A percentile compares a stretch with the other conserved stretches of the same genome.
phyloP scores from a whole-genome alignment of 2,888 invertebrate species.

The Latrodectus elegans region DNA sequence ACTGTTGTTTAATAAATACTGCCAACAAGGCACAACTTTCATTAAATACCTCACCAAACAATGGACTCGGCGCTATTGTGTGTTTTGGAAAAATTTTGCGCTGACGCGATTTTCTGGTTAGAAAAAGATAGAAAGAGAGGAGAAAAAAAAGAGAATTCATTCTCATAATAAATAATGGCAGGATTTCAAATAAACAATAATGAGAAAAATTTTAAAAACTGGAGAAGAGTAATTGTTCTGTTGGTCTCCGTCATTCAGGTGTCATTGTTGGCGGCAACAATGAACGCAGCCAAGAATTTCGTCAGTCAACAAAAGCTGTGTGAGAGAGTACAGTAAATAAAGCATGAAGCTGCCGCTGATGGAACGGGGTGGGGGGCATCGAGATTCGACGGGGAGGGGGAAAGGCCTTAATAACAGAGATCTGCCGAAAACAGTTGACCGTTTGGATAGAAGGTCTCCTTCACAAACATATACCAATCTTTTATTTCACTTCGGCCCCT shows the following conservation, averaged over 20 bases:
- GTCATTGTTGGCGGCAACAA: slow-evolving; percentile 59
- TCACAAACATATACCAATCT: slow-evolving; percentile 5
- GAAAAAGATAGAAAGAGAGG: neutral
- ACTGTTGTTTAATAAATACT: slow-evolving; percentile 66
- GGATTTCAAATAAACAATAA: slow-evolving; percentile 60
- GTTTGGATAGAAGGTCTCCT: slow-evolving; percentile 42
- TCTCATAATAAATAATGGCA: slow-evolving; percentile 23
- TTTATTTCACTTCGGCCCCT: slow-evolving; percentile 13
- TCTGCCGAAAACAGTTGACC: slow-evolving; percentile 66
- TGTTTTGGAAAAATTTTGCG: neutral
- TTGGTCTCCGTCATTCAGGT: slow-evolving; percentile 48
- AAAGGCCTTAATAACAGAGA: slow-evolving; percentile 56
- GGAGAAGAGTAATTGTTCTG: slow-evolving; percentile 46
- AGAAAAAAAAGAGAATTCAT: neutral
- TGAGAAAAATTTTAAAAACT: slow-evolving; percentile 53
- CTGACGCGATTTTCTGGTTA: neutral
- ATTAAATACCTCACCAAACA: slow-evolving; percentile 25
- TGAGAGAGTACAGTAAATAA: slow-evolving; percentile 49
- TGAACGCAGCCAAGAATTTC: slow-evolving; percentile 52
- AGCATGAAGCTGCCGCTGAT: slow-evolving; percentile 24
- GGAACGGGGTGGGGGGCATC: neutral
- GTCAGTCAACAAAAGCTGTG: slow-evolving; percentile 46
- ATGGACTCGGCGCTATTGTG: slow-evolving; percentile 18
- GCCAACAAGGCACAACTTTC: slow-evolving; percentile 41
- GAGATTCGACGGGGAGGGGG: neutral